Conservation (phyloP, 1,140 invertebrate species). For the Ostrea denselamellosa region DNA sequence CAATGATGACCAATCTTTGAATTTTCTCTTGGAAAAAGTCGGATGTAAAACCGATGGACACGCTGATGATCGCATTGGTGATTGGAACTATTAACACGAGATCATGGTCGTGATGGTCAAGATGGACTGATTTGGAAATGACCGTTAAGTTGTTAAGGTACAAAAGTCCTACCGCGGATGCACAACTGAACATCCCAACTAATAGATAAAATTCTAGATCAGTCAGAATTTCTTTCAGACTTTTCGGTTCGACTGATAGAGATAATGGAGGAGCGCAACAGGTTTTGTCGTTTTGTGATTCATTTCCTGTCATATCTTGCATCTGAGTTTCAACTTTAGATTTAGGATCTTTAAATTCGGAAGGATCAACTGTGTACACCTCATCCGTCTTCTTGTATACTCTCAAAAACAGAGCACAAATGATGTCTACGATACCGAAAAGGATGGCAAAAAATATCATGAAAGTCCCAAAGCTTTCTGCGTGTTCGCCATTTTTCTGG, state of each 20-base stretch:
- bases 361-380: conserved; percentile 28
- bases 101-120: conserved; percentile 50
- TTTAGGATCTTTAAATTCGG: neutral
- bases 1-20: conserved; percentile 57
- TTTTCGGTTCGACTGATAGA: neutral
- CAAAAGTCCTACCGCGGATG: conserved; percentile 51
- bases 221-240: conserved; percentile 20
- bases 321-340: neutral
- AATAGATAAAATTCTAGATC: conserved; percentile 57
- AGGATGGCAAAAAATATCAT: conserved; percentile 59
- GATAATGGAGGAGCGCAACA: neutral
- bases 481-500: conserved; percentile 41
- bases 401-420: conserved; percentile 60
- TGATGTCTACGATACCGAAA: conserved; percentile 57
- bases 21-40: conserved; percentile 57
- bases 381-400: conserved; percentile 39
- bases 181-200: conserved; percentile 55
- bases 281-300: neutral
- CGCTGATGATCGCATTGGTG: conserved; percentile 51
- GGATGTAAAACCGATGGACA: conserved; percentile 56
- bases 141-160: conserved; percentile 56
- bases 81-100: conserved; percentile 59
- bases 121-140: conserved; percentile 46
- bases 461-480: conserved; percentile 56
- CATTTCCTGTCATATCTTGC: neutral